Percentiles rank a stretch among this genome's conserved stretches.
phyloP scores from a whole-genome alignment of 2,888 invertebrate genomes.

The Parnassius smintheus region DNA sequence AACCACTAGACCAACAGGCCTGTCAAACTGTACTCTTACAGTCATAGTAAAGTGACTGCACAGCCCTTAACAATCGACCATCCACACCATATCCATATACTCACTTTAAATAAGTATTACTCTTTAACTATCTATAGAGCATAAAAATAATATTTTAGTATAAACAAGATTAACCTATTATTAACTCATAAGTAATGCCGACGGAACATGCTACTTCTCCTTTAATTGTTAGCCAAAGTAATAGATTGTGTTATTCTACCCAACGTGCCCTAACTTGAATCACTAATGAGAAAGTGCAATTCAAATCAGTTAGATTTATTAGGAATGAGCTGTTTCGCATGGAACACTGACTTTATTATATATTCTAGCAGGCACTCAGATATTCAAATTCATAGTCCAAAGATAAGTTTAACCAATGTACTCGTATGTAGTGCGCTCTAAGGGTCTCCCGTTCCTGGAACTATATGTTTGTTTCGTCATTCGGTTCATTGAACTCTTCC shows the following conservation, averaged over 20 bases:
- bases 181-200: background rate
- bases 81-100: no score
- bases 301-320: constrained; percentile 78
- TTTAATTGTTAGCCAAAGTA: constrained; percentile 70
- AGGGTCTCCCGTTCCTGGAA: constrained; percentile 31
- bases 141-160: no score
- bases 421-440: constrained; percentile 37
- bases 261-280: constrained; percentile 66
- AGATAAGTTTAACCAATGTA: constrained; percentile 54
- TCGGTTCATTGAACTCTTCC: no score
- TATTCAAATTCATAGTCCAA: constrained; percentile 54
- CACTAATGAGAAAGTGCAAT: constrained; percentile 74
- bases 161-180: no score
- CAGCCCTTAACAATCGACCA: no score
- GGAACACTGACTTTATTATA: constrained; percentile 66
- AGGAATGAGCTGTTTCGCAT: constrained; percentile 72
- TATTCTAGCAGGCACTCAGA: constrained; percentile 62
- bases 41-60: no score
- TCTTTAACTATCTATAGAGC: no score
- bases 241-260: constrained; percentile 73
- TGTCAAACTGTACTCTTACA: no score
- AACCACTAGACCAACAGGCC: no score
- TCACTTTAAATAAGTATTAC: no score
- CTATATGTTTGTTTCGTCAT: constrained; percentile 25
- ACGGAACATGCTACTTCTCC: constrained; percentile 36